Evolutionary conservation across 2,113 vertebrate species (phyloP).

Genomic region (Baryphthengus martii): DNA sequence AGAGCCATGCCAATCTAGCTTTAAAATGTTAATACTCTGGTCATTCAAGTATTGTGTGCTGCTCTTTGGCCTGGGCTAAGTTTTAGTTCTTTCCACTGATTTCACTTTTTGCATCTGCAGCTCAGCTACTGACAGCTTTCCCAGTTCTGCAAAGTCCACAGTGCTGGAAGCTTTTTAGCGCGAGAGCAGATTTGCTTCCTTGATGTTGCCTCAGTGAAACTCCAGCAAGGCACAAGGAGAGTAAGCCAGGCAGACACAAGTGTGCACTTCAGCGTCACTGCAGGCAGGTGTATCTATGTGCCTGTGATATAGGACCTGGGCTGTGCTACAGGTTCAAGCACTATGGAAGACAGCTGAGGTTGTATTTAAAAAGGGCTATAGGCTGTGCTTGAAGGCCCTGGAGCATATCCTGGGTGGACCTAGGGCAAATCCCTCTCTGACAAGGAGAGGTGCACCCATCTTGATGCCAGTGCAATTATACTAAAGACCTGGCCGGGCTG

Average conservation of each 20-base stretch:
- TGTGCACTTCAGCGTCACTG: accelerated
- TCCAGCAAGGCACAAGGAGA: background rate
- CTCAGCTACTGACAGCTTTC: background rate
- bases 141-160: background rate
- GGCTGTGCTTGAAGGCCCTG: background rate
- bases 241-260: background rate
- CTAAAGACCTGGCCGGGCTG: background rate
- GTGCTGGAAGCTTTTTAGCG: background rate
- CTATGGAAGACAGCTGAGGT: background rate
- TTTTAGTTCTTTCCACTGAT: background rate
- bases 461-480: background rate
- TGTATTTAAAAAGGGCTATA: background rate
- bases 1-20: background rate
- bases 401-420: background rate
- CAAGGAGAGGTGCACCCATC: background rate
- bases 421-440: background rate
- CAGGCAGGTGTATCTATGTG: background rate
- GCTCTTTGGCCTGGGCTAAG: background rate
- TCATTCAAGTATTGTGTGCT: background rate
- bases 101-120: background rate
- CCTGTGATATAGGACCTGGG: background rate
- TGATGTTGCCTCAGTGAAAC: background rate
- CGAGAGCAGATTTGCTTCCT: background rate
- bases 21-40: background rate
- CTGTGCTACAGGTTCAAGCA: background rate